Evolutionary conservation across 1,140 invertebrate species (phyloP).

Genomic region (Drosophila burlai): DNA sequence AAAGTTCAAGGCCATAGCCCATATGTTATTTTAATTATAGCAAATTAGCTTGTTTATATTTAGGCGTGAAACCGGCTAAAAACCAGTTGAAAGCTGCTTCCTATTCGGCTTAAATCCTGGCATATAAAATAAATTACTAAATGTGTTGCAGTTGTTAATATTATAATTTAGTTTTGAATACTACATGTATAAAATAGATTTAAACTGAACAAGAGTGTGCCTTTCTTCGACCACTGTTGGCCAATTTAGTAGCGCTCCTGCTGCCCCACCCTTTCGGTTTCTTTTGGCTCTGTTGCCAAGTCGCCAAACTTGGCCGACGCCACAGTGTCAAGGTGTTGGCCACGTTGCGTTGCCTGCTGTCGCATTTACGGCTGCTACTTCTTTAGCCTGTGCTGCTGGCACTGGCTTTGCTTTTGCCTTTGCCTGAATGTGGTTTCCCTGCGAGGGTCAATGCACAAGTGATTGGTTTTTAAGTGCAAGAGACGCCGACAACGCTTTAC

Average conservation of each 20-base stretch:
- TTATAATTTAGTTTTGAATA: background rate
- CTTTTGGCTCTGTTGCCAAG: slow-evolving; percentile 61
- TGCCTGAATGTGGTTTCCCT: slow-evolving; percentile 7
- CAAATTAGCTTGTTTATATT: slow-evolving; percentile 22
- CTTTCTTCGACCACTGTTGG: slow-evolving; percentile 5
- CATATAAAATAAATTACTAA: background rate
- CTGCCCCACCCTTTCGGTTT: slow-evolving; percentile 20
- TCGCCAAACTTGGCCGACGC: slow-evolving; percentile 42
- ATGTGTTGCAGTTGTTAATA: background rate
- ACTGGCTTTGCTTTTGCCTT: background rate
- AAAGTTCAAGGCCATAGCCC: slow-evolving; percentile 34
- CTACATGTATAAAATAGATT: background rate
- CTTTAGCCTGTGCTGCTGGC: slow-evolving; percentile 1
- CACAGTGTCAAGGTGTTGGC: slow-evolving; percentile 72
- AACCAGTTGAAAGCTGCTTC: slow-evolving; percentile 20
- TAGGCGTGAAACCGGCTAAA: slow-evolving; percentile 4
- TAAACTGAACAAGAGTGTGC: slow-evolving; percentile 11
- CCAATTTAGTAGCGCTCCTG: slow-evolving; percentile 1
- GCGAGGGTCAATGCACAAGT: slow-evolving; percentile 70
- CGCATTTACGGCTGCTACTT: slow-evolving; percentile 58
- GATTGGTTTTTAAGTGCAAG: slow-evolving; percentile 70
- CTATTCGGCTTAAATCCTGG: slow-evolving; percentile 25
- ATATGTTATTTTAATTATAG: slow-evolving; percentile 32
- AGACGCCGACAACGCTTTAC: slow-evolving; percentile 40
- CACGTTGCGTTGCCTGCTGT: slow-evolving; percentile 53